Evolutionary conservation across 2,888 invertebrate genomes (phyloP), one percentile per base, ranked within the genome.

Genomic region (Lepetodrilus schrolli): DNA sequence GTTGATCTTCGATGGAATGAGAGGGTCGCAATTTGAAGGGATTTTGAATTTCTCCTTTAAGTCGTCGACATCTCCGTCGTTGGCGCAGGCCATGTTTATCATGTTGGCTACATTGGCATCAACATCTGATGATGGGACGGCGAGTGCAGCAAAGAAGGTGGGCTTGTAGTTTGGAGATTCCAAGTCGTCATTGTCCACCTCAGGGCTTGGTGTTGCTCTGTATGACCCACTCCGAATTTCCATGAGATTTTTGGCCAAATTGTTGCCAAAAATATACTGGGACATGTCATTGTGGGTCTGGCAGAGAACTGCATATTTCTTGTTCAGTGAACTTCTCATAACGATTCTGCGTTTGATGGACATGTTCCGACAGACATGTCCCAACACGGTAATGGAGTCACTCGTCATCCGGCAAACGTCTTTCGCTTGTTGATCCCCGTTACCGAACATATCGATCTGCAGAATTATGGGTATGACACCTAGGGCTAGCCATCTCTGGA

Each of bases 11-110:
- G 58, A n/a, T 34, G 58, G 58, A n/a, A 30, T 23, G 13, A 58
- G 58, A 17, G 26, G 5, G 30, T n/a, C 26, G 17, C 58, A 58
- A 30, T 58, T 58, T 17, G 13, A 30, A 3, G 58, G 58, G 4
- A 58, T 58, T 4, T 3, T 5, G n/a, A 30, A 58, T 30, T 21
- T 58, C 30, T 58, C 30, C 17, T 34, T 58, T 34, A 58, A 30
- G 34, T 58, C 58, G 8, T 23, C 26, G 17, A 58, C 30, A 58
- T 26, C 58, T 10, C 58, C 58, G 34, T 58, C 58, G 17, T 58
- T 58, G 30, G 58, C 58, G n/a, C 58, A 58, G 8, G 58, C 58
- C 58, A 58, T 58, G 30, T 58, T 58, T 2, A 58, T 26, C 30
- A 58, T 58, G 34, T 30, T 30, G 8, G 58, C 58, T 17, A 58